Percentiles rank a stretch among this genome's conserved stretches.
phyloP scores from a whole-genome alignment of 2,113 vertebrate genomes.

The Electrona antarctica region DNA sequence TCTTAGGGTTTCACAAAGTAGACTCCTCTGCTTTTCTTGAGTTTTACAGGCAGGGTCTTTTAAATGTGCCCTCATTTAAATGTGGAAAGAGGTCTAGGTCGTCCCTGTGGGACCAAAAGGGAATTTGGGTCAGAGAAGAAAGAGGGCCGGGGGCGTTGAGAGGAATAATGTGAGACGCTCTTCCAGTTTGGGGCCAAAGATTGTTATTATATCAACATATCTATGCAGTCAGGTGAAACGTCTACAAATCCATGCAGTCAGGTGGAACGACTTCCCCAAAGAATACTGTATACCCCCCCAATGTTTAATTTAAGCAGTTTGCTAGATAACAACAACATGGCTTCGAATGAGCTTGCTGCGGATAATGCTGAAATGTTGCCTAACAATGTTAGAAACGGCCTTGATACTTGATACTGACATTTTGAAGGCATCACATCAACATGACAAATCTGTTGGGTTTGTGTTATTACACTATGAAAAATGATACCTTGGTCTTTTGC shows the following conservation, averaged over 20 bases:
- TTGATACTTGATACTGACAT: background rate
- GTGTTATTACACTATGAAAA: background rate
- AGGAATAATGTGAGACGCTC: too few relatives aligned
- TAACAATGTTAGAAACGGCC: constrained; percentile 1
- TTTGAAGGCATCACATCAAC: background rate
- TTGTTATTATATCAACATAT: constrained; percentile 6
- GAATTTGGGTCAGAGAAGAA: constrained; percentile 12
- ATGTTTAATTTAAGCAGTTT: background rate
- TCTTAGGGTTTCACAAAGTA: constrained; percentile 14
- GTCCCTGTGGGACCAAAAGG: constrained; percentile 2
- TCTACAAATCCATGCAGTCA: background rate
- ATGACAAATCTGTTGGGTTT: background rate
- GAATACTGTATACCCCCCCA: background rate
- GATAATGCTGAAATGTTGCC: constrained; percentile 8
- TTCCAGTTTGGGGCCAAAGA: background rate
- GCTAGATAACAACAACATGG: background rate
- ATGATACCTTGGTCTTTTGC: background rate
- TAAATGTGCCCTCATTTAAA: constrained; percentile 10
- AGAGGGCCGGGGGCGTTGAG: background rate
- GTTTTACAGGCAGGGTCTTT: constrained; percentile 6
- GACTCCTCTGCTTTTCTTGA: constrained; percentile 5
- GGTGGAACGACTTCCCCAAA: background rate
- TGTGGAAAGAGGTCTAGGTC: constrained; percentile 9
- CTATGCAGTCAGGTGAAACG: background rate
- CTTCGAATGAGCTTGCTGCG: background rate